A percentile compares a stretch with the other conserved stretches of the same genome.
Conservation (phyloP, 1,140 invertebrate species). For the Hycleus phaleratus region DNA sequence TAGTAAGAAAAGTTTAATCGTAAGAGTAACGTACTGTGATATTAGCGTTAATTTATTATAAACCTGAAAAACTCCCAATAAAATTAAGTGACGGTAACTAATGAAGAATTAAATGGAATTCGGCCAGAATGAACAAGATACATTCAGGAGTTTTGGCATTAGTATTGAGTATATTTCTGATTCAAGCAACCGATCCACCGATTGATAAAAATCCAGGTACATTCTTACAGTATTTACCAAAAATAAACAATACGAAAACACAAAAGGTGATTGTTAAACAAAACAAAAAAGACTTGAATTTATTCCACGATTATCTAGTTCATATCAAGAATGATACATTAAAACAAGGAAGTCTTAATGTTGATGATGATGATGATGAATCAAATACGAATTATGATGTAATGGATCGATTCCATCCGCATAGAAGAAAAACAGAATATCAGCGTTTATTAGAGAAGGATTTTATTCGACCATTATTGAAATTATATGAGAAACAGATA, state of each 20-base stretch:
- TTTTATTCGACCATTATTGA: constrained; percentile 34
- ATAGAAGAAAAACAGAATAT: constrained; percentile 29
- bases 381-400: constrained; percentile 15
- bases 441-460: constrained; percentile 35
- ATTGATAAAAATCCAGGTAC: constrained; percentile 22
- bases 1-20: background rate
- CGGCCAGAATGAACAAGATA: constrained; percentile 38
- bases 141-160: constrained; percentile 36
- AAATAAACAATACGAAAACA: background rate
- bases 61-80: background rate
- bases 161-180: constrained; percentile 39
- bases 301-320: constrained; percentile 17
- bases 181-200: constrained; percentile 38
- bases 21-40: constrained; percentile 1
- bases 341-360: background rate
- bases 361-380: constrained; percentile 2
- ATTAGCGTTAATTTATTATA: background rate
- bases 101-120: constrained; percentile 34
- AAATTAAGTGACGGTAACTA: background rate
- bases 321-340: constrained; percentile 13
- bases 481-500: constrained; percentile 30
- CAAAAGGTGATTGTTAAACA: background rate
- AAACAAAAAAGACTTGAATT: constrained; percentile 9
- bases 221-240: constrained; percentile 18
- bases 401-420: constrained; percentile 26